Percentiles rank a stretch among this genome's conserved stretches.
phyloP scores from a whole-genome alignment of 2,113 vertebrate genomes.

The Cinclus cinclus region DNA sequence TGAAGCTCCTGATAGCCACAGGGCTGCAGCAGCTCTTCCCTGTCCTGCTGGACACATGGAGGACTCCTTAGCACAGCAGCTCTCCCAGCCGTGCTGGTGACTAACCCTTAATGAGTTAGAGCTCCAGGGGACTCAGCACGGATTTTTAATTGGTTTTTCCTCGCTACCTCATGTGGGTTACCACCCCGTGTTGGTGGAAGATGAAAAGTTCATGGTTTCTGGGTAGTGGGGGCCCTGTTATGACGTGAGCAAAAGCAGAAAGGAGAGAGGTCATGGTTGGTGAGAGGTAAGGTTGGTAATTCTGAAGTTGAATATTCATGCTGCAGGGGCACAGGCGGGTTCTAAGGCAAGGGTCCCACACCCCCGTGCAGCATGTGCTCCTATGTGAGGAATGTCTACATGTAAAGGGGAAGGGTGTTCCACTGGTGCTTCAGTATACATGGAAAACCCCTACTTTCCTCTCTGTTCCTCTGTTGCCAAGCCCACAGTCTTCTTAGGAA shows the following conservation, averaged over 20 bases:
- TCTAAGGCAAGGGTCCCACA: background rate
- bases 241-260: background rate
- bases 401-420: background rate
- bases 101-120: background rate
- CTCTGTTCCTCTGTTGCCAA: background rate
- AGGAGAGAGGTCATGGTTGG: background rate
- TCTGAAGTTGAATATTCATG: background rate
- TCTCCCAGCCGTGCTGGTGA: background rate
- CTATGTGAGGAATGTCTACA: background rate
- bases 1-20: background rate
- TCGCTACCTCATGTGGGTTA: rapidly evolving
- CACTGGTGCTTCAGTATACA: background rate
- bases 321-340: background rate
- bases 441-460: rapidly evolving
- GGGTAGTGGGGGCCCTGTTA: background rate
- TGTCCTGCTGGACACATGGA: background rate
- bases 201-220: background rate
- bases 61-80: background rate
- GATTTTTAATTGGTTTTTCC: background rate
- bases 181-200: background rate
- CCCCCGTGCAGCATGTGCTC: background rate
- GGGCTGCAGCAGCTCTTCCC: background rate
- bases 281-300: background rate
- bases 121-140: background rate
- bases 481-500: background rate